phyloP scores from a whole-genome alignment of 1,140 invertebrate genomes.

The Brachionus angularis region DNA sequence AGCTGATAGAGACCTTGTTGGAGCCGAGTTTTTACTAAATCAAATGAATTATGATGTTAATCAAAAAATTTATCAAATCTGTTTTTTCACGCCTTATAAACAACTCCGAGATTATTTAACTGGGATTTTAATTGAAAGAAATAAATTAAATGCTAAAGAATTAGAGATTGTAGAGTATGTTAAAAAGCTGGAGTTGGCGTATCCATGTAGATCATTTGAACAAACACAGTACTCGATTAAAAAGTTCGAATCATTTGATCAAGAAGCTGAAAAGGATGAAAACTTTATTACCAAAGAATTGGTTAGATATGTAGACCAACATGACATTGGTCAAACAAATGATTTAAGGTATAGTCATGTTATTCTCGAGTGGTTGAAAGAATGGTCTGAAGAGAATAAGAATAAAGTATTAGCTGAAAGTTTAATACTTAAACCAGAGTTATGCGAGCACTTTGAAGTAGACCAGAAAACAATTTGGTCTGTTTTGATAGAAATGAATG shows the following conservation, averaged over 20 bases:
- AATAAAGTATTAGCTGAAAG: slow-evolving; percentile 16
- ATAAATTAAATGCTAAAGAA: slow-evolving; percentile 31
- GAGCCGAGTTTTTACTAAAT: slow-evolving; percentile 31
- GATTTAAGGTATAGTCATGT: slow-evolving; percentile 1
- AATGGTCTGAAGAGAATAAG: neutral
- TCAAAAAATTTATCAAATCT: slow-evolving; percentile 38
- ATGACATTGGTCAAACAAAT: neutral
- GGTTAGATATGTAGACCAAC: too few species aligned
- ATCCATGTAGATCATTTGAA: neutral
- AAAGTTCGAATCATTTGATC: neutral
- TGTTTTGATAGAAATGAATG: slow-evolving; percentile 11
- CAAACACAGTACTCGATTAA: neutral
- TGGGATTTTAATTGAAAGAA: slow-evolving; percentile 12
- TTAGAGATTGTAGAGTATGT: slow-evolving; percentile 1
- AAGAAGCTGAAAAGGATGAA: neutral
- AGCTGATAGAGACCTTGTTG: slow-evolving; percentile 24
- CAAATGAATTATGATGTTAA: slow-evolving; percentile 40
- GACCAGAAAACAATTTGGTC: neutral
- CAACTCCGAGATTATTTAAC: slow-evolving; percentile 22
- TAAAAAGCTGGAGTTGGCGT: neutral
- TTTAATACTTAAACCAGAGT: neutral
- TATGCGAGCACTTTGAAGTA: neutral
- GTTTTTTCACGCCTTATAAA: slow-evolving; percentile 32
- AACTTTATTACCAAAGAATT: slow-evolving; percentile 20
- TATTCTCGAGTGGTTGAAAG: slow-evolving; percentile 19